Percentiles rank a stretch among this genome's conserved stretches.
Conservation (phyloP, 1,140 invertebrate genomes). For the Drosophila hydei region DNA sequence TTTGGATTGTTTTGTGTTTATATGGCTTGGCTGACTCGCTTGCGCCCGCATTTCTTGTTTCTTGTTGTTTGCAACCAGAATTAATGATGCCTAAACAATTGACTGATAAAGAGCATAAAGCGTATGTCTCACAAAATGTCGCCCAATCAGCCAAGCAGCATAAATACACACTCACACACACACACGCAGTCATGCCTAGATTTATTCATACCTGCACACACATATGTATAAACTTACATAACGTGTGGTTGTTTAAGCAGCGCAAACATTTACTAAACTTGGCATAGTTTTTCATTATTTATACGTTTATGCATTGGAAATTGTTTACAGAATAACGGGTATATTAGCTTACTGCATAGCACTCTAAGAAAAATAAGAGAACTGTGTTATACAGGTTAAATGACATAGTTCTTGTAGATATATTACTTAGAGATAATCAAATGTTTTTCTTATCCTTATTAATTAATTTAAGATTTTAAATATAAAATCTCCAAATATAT, state of each 20-base stretch:
- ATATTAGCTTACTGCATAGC: too few species aligned
- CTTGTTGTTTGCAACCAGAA: constrained; percentile 33
- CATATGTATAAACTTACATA: background rate
- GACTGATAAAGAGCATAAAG: constrained; percentile 39
- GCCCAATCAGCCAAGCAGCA: constrained; percentile 2
- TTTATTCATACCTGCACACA: background rate
- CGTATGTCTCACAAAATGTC: background rate
- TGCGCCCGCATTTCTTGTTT: constrained; percentile 52
- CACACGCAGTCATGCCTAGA: background rate
- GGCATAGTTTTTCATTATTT: constrained; percentile 23
- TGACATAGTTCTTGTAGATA: too few species aligned
- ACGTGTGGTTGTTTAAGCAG: constrained; percentile 1
- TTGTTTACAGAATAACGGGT: too few species aligned
- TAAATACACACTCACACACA: background rate
- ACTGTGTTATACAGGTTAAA: too few species aligned
- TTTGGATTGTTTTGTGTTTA: constrained; percentile 23
- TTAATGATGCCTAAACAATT: constrained; percentile 48
- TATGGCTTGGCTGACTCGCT: constrained; percentile 35
- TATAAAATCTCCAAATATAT: too few species aligned
- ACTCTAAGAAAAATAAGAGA: too few species aligned
- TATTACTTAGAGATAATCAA: too few species aligned
- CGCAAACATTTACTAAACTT: constrained; percentile 17
- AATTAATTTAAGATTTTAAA: too few species aligned
- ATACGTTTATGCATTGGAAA: too few species aligned
- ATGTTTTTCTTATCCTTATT: too few species aligned